Evolutionary conservation across 2,888 invertebrate species (phyloP), one percentile per base, ranked within the genome.

Genomic region (Mycalesis mineus): DNA sequence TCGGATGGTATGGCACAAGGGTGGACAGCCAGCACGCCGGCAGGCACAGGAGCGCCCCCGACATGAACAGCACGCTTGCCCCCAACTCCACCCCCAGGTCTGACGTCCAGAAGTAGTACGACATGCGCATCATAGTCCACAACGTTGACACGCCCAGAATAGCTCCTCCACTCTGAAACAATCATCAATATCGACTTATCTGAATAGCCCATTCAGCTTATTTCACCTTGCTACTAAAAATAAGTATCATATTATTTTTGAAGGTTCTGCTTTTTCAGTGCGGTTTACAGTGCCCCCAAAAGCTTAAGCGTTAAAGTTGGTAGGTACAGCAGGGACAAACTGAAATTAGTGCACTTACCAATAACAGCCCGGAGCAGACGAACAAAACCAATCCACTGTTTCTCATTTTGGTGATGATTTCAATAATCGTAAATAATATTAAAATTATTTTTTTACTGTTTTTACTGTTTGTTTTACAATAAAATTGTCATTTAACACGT

Each of bases 71-170:
- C 57, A 82, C 75, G 62, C 75, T 72, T 7, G 78, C 63, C 14
- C 78, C 78, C 49, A 88, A 70, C 68, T 88, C 87, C 54, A 80
- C 75, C 33, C 84, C 84, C 62, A 88, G 70, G 65, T 88, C 88
- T 31, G 86, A 74, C 17, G 82, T 81, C 88, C 88, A 88, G 74
- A 88, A 88, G 69, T 85, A 86, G 66, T 87, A 88, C 1, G 84
- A 87, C 73, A 88, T 80, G 13, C 87, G 82, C 47, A 86, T 66
- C 11, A 88, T 72, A 41, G 70, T 78, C 84, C 87, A 88, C 65
- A 78, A 66, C 13, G 84, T 74, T 1, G 86, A 78, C 0, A 77
- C 79, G 42, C 87, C 83, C 2, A 88, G 77, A 37, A 88, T 78
- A 1, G 78, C 74, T 1, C 87, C 88, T n/a, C 87, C 86, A 45